Evolutionary conservation across 2,113 vertebrate species (phyloP).

Genomic region (Rynchops niger): DNA sequence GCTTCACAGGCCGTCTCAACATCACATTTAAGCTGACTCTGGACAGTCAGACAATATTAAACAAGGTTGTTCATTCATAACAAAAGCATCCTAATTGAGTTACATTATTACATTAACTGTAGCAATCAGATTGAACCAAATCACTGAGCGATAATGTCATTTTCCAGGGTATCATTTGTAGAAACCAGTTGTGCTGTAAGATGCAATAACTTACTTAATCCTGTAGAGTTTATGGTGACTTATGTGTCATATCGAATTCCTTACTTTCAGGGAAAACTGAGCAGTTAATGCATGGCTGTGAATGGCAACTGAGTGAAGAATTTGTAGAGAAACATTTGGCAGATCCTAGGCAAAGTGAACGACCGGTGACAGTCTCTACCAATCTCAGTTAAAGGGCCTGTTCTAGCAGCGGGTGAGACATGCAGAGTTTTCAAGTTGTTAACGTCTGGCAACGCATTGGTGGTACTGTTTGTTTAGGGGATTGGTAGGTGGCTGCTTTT

Average conservation of each 20-base stretch:
- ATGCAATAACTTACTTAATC: conserved; percentile 60
- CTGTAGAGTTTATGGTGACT: conserved; percentile 63
- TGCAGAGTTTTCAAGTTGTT: neutral
- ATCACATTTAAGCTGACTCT: conserved; percentile 13
- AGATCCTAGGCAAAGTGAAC: neutral
- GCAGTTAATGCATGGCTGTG: conserved; percentile 28
- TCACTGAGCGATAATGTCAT: conserved; percentile 57
- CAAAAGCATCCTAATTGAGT: conserved; percentile 68
- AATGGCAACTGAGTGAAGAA: neutral
- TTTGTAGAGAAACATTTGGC: neutral
- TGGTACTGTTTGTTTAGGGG: neutral
- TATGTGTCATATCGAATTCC: conserved; percentile 40
- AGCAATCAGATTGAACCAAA: conserved; percentile 70
- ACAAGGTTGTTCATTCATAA: conserved; percentile 66
- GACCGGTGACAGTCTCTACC: neutral
- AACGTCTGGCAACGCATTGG: neutral
- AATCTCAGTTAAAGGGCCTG: neutral
- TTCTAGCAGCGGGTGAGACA: neutral
- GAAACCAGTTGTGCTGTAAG: conserved; percentile 55
- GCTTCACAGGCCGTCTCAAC: neutral
- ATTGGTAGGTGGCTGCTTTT: neutral
- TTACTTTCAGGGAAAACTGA: neutral
- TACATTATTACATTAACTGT: conserved; percentile 69
- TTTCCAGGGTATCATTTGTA: conserved; percentile 64
- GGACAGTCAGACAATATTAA: conserved; percentile 53